Base-by-base conservation (phyloP, 2,888 invertebrate species). In the Meandrusa payeni region DNA sequence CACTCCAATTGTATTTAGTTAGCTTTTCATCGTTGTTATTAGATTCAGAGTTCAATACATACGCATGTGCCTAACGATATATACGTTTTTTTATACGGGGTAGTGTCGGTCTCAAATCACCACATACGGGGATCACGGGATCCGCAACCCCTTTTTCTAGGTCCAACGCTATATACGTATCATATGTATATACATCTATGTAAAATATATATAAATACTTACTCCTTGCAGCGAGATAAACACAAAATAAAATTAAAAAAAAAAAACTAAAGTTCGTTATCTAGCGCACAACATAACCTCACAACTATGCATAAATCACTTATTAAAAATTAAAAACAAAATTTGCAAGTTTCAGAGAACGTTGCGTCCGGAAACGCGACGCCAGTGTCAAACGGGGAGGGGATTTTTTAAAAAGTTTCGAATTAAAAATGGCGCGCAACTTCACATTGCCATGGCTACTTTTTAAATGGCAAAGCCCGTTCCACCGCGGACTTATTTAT, bases 381-480 rank as follows among this genome's bases (percentile, higher is more conserved):
- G 45, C 24, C 12, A 10, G 40, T 48, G 47, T 37, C 47, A 39
- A 40, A 43, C 41, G 47, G 45, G 37, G 47, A 43, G 37, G 40
- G 44, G 31, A 46, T 12, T 13, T 28, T 43, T 36, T 28, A 12
- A 38, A 46, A 48, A 40, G 40, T 29, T 41, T 36, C 9, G 36
- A 39, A 48, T 45, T 47, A 47, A 50, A 48, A 51, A 45, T 42
- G 50, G 29, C 37, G 44, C 38, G 40, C 44, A 41, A 46, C 24
- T 46, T 33, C 29, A 44, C 46, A 36, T 49, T 45, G 51, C 42
- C 28, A 48, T 46, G 47, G 48, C 47, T 46, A 34, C 38, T 50
- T 29, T 38, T 40, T 42, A 47, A 50, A 47, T 50, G 50, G 41
- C 47, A 37, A 20, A 31, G 19, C 20, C 31, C 47, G 32, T 44